These are phyloP conservation scores for Argopecten irradians DNA, from an alignment of 1,140 invertebrate species.

Conservation along the genomic window DNA sequence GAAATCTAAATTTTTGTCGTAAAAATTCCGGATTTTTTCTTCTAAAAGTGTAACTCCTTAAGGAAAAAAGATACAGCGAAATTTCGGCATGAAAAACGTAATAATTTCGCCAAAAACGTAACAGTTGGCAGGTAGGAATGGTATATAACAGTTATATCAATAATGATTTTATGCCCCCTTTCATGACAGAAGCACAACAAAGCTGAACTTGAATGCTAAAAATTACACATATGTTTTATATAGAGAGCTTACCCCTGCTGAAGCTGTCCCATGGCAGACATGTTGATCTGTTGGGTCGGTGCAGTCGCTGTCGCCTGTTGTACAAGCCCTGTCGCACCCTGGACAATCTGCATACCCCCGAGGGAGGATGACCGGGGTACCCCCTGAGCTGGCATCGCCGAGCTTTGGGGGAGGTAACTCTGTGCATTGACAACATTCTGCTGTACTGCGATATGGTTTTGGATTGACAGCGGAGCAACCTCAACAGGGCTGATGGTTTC, in stretches of 20 bases:
- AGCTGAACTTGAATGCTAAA: too few relatives aligned
- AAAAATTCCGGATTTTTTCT: too few relatives aligned
- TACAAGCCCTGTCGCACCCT: neutral
- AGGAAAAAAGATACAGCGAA: too few relatives aligned
- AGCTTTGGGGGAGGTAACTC: constrained; percentile 5
- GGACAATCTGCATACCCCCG: constrained; percentile 31
- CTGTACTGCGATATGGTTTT: constrained; percentile 6
- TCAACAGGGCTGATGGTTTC: neutral
- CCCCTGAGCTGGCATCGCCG: neutral
- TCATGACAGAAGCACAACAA: too few relatives aligned
- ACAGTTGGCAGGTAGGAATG: too few relatives aligned
- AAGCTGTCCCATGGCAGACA: neutral
- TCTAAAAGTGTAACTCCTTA: too few relatives aligned
- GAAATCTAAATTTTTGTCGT: too few relatives aligned
- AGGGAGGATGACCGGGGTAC: neutral
- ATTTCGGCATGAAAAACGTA: too few relatives aligned
- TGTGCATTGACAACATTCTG: constrained; percentile 19
- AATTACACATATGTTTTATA: too few relatives aligned
- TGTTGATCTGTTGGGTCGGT: constrained; percentile 15
- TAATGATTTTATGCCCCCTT: too few relatives aligned
- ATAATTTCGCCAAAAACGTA: too few relatives aligned
- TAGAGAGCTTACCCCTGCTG: neutral
- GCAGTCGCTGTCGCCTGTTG: constrained; percentile 16
- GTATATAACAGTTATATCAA: too few relatives aligned
- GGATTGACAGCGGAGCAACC: neutral